These are phyloP conservation scores for Pampus argenteus DNA, from an alignment of 2,797 vertebrate species.

Conservation along the genomic window DNA sequence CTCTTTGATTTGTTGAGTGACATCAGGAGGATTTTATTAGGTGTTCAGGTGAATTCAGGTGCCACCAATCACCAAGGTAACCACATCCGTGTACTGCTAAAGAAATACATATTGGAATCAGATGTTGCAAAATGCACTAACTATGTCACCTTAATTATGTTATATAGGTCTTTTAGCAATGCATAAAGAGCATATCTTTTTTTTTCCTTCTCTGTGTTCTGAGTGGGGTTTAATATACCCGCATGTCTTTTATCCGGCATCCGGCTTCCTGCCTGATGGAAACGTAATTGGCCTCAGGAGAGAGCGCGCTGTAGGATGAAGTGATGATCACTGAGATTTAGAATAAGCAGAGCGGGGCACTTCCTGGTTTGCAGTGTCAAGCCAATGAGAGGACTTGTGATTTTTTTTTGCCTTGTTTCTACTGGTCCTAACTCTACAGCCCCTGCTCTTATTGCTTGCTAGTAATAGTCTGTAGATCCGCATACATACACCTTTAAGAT, in stretches of 20 bases:
- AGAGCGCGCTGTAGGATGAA: conserved; percentile 62
- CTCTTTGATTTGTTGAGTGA: neutral
- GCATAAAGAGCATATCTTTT: conserved; percentile 56
- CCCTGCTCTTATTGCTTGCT: neutral
- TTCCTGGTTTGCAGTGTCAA: conserved; percentile 45
- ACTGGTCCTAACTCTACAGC: neutral
- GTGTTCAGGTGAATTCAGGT: conserved; percentile 16
- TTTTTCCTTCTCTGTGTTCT: conserved; percentile 46
- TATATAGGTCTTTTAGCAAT: conserved; percentile 58
- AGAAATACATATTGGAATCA: conserved; percentile 37
- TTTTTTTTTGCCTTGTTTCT: conserved; percentile 7
- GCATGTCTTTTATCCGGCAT: conserved; percentile 74
- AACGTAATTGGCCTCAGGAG: conserved; percentile 82
- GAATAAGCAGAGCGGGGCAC: conserved; percentile 54
- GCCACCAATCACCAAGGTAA: neutral
- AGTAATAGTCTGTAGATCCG: no score
- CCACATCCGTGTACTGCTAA: neutral
- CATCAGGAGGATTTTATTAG: neutral
- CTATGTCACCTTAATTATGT: conserved; percentile 65
- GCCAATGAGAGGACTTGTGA: conserved; percentile 4
- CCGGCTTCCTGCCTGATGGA: conserved; percentile 79
- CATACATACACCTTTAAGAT: conserved; percentile 56
- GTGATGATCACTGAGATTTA: conserved; percentile 61
- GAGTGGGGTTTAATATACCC: conserved; percentile 73
- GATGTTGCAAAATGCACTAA: conserved; percentile 43